A percentile compares a stretch with the other conserved stretches of the same genome.
These are phyloP conservation scores for Saccostrea glomerata DNA, from an alignment of 1,140 invertebrate genomes.

Conservation along the genomic window DNA sequence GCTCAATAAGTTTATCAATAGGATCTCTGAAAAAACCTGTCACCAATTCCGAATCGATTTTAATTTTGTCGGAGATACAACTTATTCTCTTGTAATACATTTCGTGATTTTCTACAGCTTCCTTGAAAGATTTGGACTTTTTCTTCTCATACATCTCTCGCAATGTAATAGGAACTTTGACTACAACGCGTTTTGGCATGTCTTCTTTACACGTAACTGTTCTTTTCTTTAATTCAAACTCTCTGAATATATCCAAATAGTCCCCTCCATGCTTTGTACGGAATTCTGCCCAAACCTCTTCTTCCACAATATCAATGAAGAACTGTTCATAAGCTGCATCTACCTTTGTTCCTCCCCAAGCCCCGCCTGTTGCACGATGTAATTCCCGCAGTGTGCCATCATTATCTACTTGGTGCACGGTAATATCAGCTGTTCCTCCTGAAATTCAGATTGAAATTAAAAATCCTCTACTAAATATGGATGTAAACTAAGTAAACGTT, in stretches of 20 bases:
- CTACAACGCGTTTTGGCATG: conserved; percentile 16
- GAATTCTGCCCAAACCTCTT: conserved; percentile 48
- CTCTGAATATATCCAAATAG: conserved; percentile 50
- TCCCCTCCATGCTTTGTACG: conserved; percentile 26
- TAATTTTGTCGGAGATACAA: conserved; percentile 47
- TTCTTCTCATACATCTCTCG: conserved; percentile 30
- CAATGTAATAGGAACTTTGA: conserved; percentile 48
- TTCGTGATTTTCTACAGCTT: conserved; percentile 46
- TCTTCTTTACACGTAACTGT: conserved; percentile 38
- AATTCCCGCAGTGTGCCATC: conserved; percentile 55
- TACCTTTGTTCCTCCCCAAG: conserved; percentile 63
- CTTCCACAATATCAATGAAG: conserved; percentile 52
- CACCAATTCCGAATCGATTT: conserved; percentile 47
- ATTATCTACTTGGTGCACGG: conserved; percentile 58
- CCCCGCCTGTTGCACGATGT: conserved; percentile 57
- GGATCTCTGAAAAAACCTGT: conserved; percentile 55
- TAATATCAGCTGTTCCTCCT: conserved; percentile 63
- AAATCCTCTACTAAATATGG: neutral
- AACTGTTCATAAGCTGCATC: conserved; percentile 58
- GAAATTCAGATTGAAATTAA: conserved; percentile 11
- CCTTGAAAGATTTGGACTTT: conserved; percentile 18
- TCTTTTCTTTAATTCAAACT: conserved; percentile 61
- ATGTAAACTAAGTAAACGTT: too few relatives aligned
- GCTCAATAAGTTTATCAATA: conserved; percentile 51
- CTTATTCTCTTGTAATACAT: conserved; percentile 43